A percentile compares a stretch with the other conserved stretches of the same genome.
Evolutionary conservation across 2,888 invertebrate species (phyloP).

Genomic region (Meloe dianella): DNA sequence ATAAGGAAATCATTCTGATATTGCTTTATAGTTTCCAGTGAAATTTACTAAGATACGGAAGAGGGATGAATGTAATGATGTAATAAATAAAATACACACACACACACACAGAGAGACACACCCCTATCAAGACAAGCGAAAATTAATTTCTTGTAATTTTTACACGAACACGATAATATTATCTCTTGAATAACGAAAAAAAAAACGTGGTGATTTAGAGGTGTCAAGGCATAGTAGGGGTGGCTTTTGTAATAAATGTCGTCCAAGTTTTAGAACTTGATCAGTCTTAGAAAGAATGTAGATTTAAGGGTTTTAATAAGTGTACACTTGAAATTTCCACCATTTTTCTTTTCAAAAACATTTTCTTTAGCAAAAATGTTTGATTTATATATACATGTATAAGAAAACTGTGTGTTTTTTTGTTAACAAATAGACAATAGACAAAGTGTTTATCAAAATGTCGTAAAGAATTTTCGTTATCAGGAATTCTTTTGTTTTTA

Average conservation of each 20-base stretch:
- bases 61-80: slow-evolving; percentile 33
- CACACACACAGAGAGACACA: background rate
- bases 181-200: slow-evolving; percentile 45
- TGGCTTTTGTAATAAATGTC: slow-evolving; percentile 51
- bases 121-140: slow-evolving; percentile 25
- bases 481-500: slow-evolving; percentile 47
- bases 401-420: no score
- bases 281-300: slow-evolving; percentile 50
- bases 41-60: background rate
- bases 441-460: slow-evolving; percentile 43
- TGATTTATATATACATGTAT: no score
- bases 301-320: slow-evolving; percentile 52
- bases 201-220: slow-evolving; percentile 48
- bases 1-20: no score
- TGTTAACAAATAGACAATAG: slow-evolving; percentile 15
- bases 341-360: background rate
- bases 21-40: background rate
- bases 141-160: slow-evolving; percentile 53
- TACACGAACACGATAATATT: slow-evolving; percentile 41
- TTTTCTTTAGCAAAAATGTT: background rate
- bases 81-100: slow-evolving; percentile 39
- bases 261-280: slow-evolving; percentile 52
- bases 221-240: slow-evolving; percentile 28
- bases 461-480: slow-evolving; percentile 42
- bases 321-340: slow-evolving; percentile 25